These are phyloP conservation scores for Lasioglossum malachurum DNA, from an alignment of 2,888 invertebrate genomes.

Conservation along the genomic window DNA sequence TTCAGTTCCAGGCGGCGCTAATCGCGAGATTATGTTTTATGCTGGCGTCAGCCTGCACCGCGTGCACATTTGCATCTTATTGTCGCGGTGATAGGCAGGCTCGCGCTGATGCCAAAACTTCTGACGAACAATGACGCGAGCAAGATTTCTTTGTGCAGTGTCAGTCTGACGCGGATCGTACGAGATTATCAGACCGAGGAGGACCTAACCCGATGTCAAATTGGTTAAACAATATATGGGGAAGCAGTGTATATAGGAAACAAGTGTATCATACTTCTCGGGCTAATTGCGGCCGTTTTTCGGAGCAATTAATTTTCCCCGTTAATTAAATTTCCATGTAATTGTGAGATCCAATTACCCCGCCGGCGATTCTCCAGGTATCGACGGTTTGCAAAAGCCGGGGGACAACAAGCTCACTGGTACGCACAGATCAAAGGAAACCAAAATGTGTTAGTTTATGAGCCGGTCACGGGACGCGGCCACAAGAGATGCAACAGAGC, in stretches of 20 bases:
- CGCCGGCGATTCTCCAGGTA: slow-evolving; percentile 9
- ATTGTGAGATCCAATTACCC: slow-evolving; percentile 49
- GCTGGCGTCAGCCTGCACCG: slow-evolving; percentile 54
- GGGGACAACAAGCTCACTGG: slow-evolving; percentile 41
- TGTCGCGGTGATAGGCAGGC: slow-evolving; percentile 33
- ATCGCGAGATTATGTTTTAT: slow-evolving; percentile 66
- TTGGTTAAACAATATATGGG: background rate
- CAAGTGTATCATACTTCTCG: background rate
- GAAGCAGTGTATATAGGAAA: background rate
- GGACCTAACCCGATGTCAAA: background rate
- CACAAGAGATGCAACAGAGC: slow-evolving; percentile 49
- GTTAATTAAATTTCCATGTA: slow-evolving; percentile 49
- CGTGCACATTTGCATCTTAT: slow-evolving; percentile 72
- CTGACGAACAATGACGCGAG: background rate
- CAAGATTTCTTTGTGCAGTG: slow-evolving; percentile 6
- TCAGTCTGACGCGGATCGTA: background rate
- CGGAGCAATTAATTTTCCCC: slow-evolving; percentile 34
- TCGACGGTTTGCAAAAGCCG: slow-evolving; percentile 49
- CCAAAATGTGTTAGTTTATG: slow-evolving; percentile 61
- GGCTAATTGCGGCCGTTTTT: slow-evolving; percentile 12
- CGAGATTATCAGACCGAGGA: background rate
- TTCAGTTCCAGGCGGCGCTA: slow-evolving; percentile 68
- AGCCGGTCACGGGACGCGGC: slow-evolving; percentile 24
- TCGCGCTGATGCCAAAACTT: slow-evolving; percentile 30
- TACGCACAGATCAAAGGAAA: slow-evolving; percentile 55